Evolutionary conservation across 2,113 vertebrate species (phyloP), one percentile per base, ranked within the genome.

Genomic region (Rhabdomys dilectus): DNA sequence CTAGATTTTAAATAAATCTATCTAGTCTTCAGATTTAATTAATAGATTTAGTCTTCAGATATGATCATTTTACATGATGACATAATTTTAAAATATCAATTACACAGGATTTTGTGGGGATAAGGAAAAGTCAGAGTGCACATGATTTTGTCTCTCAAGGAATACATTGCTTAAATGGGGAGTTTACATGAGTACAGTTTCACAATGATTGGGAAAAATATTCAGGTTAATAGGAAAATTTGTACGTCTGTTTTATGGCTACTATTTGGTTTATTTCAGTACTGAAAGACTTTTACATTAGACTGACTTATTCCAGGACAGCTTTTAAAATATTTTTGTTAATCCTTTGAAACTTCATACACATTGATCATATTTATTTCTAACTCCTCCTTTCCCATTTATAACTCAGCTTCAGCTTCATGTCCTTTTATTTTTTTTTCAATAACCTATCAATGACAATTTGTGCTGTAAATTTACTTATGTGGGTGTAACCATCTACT

Each of bases 181-280:
- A 82, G 7, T 2, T 97, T 93, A 56, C 56, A 88, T 31, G 58
- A 94, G n/a, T 7, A 3, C 39, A 84, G n/a, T 78, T 78, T 89
- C 91, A 60, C 12, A 85, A 64, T 93, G 62, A 64, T 72, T 96
- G 80, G 21, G 36, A 73, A 94, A 93, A 73, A n/a, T 48, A 93
- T 78, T 91, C 7, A 62, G 10, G 82, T 51, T 87, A 89, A 51
- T 82, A 72, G 86, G 68, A 88, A 51, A 31, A 7, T 22, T 53
- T 7, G 1, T 81, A 87, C 36, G 19, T 84, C 85, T 91, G 19
- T 92, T 60, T 81, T 73, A 68, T 36, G 24, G 51, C 36, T 45
- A 48, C 12, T 24, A 29, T 12, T 60, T 68, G 36, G 34, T 26
- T 82, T 89, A 85, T 81, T 97, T 81, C 29, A 56, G 90, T 88